Evolutionary conservation across 2,113 vertebrate species (phyloP), one percentile per base, ranked within the genome.

Genomic region (Entelurus aequoreus): DNA sequence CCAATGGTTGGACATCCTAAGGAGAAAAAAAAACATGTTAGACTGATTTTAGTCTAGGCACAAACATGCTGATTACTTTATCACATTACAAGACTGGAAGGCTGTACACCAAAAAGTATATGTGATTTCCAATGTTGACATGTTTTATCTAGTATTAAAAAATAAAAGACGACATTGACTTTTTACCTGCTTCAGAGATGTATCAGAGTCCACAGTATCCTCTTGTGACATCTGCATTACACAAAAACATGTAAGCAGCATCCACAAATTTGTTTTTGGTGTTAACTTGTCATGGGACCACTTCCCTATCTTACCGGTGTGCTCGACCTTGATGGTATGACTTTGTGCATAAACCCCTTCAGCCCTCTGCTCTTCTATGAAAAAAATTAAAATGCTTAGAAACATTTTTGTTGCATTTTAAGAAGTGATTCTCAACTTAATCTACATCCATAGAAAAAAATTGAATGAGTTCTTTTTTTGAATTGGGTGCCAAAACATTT

Each of bases 301-400:
- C 19, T n/a, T 19, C 16, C 19, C 19, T 51, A 11, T 6, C 16
- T 15, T 72, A 84, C 84, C 82, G 81, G 82, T 8, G 80, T 48
- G 62, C 16, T 9, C 1, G 77, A 81, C 63, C 21, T 82, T 1
- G 83, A 78, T 1, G 80, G 71, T 60, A 84, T 87, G 1, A 82
- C 74, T 68, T 81, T 83, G 66, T 84, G 77, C 62, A 78, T 75
- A 60, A 75, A 70, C 28, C 66, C 80, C 65, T 56, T 83, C 8
- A 82, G 68, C 60, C 8, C 49, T 1, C 74, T 76, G 0, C 62
- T 74, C 53, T 58, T 84, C 84, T 86, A 38, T 21, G 66, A 76
- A 44, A 50, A n/a, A 9, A 55, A 14, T 28, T 37, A 37, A 21
- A 54, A 35, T 11, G 6, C 49, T 4, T 51, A 4, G n/a, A 51